phyloP scores from a whole-genome alignment of 2,888 invertebrate genomes.

The Galerucella pusilla region DNA sequence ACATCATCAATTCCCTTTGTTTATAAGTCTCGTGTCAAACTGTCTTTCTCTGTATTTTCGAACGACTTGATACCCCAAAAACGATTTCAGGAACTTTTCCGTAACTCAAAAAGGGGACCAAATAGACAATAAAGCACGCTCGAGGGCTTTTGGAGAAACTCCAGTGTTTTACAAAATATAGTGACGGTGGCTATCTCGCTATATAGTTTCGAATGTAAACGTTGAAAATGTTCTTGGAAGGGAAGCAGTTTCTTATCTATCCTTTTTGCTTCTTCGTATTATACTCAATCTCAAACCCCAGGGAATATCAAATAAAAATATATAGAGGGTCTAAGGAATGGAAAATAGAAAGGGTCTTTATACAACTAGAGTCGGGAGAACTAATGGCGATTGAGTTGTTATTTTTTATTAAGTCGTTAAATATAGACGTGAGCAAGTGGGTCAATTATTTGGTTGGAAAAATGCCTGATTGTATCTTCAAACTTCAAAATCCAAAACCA shows the following conservation, averaged over 20 bases:
- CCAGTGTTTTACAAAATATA: slow-evolving; percentile 7
- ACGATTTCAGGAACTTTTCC: background rate
- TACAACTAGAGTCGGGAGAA: background rate
- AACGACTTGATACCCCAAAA: background rate
- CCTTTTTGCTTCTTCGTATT: slow-evolving; percentile 35
- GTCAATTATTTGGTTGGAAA: no score
- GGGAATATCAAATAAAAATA: slow-evolving; percentile 36
- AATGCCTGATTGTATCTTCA: no score
- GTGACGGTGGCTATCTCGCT: slow-evolving; percentile 52
- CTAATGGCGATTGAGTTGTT: slow-evolving; percentile 10
- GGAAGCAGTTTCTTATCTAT: slow-evolving; percentile 54
- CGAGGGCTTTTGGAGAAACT: slow-evolving; percentile 17
- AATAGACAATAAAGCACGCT: slow-evolving; percentile 16
- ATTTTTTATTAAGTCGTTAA: slow-evolving; percentile 2
- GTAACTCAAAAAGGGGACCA: background rate
- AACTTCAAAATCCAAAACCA: no score
- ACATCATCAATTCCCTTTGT: no score
- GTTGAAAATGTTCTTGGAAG: slow-evolving; percentile 45
- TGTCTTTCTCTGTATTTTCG: no score
- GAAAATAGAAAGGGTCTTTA: slow-evolving; percentile 17
- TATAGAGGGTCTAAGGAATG: slow-evolving; percentile 20
- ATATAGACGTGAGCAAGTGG: background rate
- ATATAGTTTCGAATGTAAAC: slow-evolving; percentile 49
- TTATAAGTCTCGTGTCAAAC: no score
- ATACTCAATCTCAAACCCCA: slow-evolving; percentile 29